Evolutionary conservation across 1,140 invertebrate genomes (phyloP), one percentile per base, ranked within the genome.

Genomic region (Drosophila baimaii): DNA sequence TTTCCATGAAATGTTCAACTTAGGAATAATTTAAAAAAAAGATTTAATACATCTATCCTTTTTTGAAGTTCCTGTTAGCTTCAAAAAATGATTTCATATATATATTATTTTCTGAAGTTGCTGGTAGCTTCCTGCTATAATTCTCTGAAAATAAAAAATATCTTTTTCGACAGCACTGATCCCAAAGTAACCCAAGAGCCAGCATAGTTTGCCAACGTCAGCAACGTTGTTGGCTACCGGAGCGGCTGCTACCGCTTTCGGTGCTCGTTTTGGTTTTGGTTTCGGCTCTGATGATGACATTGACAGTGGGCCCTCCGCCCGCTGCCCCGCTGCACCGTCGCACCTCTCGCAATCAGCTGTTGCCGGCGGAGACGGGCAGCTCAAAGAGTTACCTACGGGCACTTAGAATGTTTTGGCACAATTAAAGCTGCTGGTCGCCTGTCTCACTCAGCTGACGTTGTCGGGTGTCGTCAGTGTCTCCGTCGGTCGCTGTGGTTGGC

Each of bases 331-430:
- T 25, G 27, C 10, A 35, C 33, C 23, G 17, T 25, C 15, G 25
- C 73, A 39, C 56, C 52, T 43, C n/a, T 29, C 46, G 10, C 41
- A 69, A 66, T 79, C 63, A 73, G 76, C 82, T 78, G 39, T 74
- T 61, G 71, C 64, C 55, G 58, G 55, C 46, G 33, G 72, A 52
- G 49, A 77, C 62, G 62, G 56, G 49, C 23, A 64, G 59, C 77
- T 76, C 79, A 82, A 80, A 82, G 72, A 74, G 59, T 59, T 59
- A 76, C 59, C 76, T 88, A 82, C 83, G 83, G 83, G 79, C 69
- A 88, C 79, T 79, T 70, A 73, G 64, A 88, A 86, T 88, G 72
- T 81, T 88, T 77, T 88, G 84, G 80, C 73, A 88, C 70, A 88
- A 78, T 89, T 89, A 89, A 88, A 86, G 80, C 80, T 80, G 84